Base-by-base conservation (phyloP, 1,140 invertebrate genomes). In the Aphelenchoides besseyi region DNA sequence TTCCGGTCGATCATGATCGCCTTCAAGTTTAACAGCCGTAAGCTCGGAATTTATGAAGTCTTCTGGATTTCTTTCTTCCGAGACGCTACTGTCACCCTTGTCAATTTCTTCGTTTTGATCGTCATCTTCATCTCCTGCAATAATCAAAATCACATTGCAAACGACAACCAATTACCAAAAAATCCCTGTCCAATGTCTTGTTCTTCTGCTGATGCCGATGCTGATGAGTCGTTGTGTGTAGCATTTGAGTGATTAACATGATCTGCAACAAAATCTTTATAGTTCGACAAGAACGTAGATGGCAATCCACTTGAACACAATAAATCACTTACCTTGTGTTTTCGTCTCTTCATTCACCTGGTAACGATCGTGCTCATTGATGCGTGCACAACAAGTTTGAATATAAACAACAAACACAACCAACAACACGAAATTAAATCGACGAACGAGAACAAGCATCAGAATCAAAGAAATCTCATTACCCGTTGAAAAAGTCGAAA, bases 41-140 rank as follows among this genome's bases (percentile, higher is more conserved):
- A 76, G 52, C 30, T 81, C 73, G 3, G 53, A 30, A 67, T 76
- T 76, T 5, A 76, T 79, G 23, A 76, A 55, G 63, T 76, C 75
- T 8, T 76, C 75, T 0, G 69, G 72, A 29, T 76, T 76, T 36
- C 73, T 37, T 67, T 75, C 74, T 69, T 75, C 77, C n/a, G 73
- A 77, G n/a, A 75, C 74, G 23, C 76, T 53, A 32, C 54, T 79
- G 59, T 80, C 78, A 5, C 74, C 74, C 9, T 35, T 18, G 66
- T 74, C 72, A 3, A 64, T 55, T 16, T 78, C 76, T 12, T 23
- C 23, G 41, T 59, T 33, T 28, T 59, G 18, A 8, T 66, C 16
- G 36, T 66, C 32, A 28, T 16, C 12, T 8, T 66, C 16, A 26
- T 66, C 32, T 29, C n/a, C n/a, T 37, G 62, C 8, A 35, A 53